Percentiles rank a stretch among this genome's conserved stretches.
phyloP scores from a whole-genome alignment of 2,113 vertebrate genomes.

The Fukomys damarensis region DNA sequence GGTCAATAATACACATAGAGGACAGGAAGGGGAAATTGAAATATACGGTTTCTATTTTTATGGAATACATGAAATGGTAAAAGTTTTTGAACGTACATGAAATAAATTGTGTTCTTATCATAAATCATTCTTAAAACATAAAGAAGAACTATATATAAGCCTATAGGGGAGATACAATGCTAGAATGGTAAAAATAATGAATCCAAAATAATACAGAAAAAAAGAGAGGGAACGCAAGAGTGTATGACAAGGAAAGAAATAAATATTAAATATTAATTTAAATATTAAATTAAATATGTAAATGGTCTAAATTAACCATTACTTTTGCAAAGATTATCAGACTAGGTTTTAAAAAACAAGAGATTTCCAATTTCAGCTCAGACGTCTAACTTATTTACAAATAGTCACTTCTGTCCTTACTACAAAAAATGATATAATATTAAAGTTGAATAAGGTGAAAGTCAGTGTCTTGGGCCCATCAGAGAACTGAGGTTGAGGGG shows the following conservation, averaged over 20 bases:
- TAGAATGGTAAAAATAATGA: not conserved
- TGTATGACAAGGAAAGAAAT: not conserved
- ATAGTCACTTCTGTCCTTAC: not conserved
- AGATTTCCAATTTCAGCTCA: not conserved
- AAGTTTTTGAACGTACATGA: not conserved
- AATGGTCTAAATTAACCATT: not conserved
- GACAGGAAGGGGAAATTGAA: not conserved
- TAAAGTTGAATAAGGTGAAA: not conserved
- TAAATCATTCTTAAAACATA: not conserved
- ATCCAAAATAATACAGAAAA: not conserved
- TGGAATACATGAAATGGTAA: not conserved
- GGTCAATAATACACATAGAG: not conserved
- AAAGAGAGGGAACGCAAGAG: not conserved
- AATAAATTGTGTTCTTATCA: not conserved
- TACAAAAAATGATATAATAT: not conserved
- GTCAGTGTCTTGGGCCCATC: not conserved
- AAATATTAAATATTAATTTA: too few species aligned
- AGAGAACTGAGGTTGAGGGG: not conserved
- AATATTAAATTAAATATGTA: not conserved
- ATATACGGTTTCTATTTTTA: not conserved
- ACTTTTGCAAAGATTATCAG: not conserved
- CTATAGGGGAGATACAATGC: not conserved
- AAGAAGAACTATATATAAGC: not conserved
- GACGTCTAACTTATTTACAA: not conserved
- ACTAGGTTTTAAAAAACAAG: not conserved